These are phyloP conservation scores for Pheosia tremula DNA, from an alignment of 2,888 invertebrate genomes.

Conservation along the genomic window DNA sequence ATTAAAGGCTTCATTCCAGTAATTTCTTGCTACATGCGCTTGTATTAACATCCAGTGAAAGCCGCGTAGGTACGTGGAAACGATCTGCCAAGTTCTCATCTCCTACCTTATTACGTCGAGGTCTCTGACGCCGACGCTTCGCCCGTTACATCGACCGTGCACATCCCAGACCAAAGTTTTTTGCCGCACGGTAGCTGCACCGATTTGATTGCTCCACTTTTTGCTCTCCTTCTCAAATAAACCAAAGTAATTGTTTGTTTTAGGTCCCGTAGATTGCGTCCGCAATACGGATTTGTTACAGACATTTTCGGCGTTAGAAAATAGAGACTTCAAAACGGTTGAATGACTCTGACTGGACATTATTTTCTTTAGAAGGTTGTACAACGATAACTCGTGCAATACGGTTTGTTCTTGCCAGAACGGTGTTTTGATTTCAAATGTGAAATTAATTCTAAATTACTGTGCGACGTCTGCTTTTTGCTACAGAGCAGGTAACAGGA, in stretches of 20 bases:
- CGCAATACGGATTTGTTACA: constrained; percentile 77
- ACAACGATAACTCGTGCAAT: constrained; percentile 23
- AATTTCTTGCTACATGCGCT: constrained; percentile 39
- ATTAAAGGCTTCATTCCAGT: constrained; percentile 18
- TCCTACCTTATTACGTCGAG: constrained; percentile 69
- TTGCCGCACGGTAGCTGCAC: constrained; percentile 77
- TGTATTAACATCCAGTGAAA: constrained; percentile 40
- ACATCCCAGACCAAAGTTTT: constrained; percentile 68
- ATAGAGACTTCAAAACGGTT: constrained; percentile 77
- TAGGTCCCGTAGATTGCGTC: constrained; percentile 78
- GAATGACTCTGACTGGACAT: constrained; percentile 52
- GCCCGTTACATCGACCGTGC: constrained; percentile 62
- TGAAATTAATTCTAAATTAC: constrained; percentile 79
- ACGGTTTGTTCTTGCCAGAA: constrained; percentile 36
- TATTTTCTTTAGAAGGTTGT: constrained; percentile 27
- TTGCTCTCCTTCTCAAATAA: constrained; percentile 81
- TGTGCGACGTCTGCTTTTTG: constrained; percentile 69
- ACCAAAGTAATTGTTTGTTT: constrained; percentile 84
- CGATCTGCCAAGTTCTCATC: constrained; percentile 52
- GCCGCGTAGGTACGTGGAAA: constrained; percentile 39
- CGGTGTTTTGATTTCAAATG: constrained; percentile 63
- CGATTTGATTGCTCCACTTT: constrained; percentile 80
- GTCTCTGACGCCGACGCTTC: constrained; percentile 34
- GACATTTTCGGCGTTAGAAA: constrained; percentile 71
- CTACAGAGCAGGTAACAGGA: constrained; percentile 80